Conservation (phyloP, 2,888 invertebrate species). For the Zonitis immaculata region DNA sequence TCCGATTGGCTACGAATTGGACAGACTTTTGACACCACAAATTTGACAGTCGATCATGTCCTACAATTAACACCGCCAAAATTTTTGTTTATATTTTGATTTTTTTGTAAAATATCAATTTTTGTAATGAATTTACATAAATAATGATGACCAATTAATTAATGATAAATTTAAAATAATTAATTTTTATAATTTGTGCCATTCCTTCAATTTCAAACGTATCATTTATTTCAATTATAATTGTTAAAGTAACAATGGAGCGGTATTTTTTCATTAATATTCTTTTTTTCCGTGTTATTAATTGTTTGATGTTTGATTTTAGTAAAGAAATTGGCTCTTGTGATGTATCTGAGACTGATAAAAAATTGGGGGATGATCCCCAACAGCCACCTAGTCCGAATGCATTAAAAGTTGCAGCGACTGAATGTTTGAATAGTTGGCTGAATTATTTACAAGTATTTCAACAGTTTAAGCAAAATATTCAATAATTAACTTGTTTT, state of each 20-base stretch:
- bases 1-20: no score
- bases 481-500: neutral
- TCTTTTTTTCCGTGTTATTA: neutral
- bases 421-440: slow-evolving; percentile 49
- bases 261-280: neutral
- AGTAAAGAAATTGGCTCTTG: slow-evolving; percentile 20
- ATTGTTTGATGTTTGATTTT: neutral
- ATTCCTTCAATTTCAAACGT: neutral
- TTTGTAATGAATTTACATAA: neutral
- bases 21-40: neutral
- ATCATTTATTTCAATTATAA: neutral
- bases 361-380: slow-evolving; percentile 31
- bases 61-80: neutral
- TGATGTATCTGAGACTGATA: slow-evolving; percentile 25
- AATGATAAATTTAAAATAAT: neutral
- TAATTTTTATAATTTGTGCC: neutral
- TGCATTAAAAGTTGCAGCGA: slow-evolving; percentile 47
- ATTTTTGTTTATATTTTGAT: neutral
- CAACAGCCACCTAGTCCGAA: slow-evolving; percentile 46
- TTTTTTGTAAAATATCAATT: neutral
- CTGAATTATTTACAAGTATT: slow-evolving; percentile 47
- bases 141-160: neutral
- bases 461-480: neutral
- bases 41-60: neutral
- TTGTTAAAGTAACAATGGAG: neutral